Evolutionary conservation across 2,113 vertebrate genomes (phyloP), one percentile per base, ranked within the genome.

Genomic region (Nothobranchius kuhntae): DNA sequence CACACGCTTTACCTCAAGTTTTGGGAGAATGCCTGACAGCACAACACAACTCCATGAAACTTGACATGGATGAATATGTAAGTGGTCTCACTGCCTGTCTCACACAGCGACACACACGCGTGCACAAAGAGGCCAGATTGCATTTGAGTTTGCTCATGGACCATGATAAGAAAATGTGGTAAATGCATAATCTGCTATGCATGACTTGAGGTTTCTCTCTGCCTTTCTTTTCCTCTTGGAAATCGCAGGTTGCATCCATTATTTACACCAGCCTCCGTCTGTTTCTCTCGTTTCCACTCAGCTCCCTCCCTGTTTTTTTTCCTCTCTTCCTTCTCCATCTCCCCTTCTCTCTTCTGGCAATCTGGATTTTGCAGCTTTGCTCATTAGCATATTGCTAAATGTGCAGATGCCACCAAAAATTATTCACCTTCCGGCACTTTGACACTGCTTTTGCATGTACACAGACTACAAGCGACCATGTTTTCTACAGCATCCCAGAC

Each of bases 321-420:
- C 10, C 40, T 13, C 62, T 38, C 44, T 61, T 68, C 71, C 64
- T 77, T 64, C 77, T 78, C 82, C 72, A 56, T 84, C 80, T 78
- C 73, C 61, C 77, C 74, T 84, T 88, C 79, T 83, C 82, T 86
- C 84, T 90, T 80, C 86, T 86, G 86, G 88, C 89, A 91, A 89
- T 91, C 89, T 88, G 89, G 82, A 83, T 86, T 87, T 78, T 88
- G 83, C 87, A 87, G 87, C 84, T 80, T 86, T 75, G 63, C 82
- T 92, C 84, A 91, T 94, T 92, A 90, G 86, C 91, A 92, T 92
- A 93, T 79, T 91, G 90, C 89, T 89, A 86, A 89, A 89, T 90
- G 89, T 90, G 90, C 91, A 91, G 90, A 92, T 91, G 89, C 89
- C 89, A 84, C 92, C 80, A 86, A 91, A 92, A 91, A 86, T 78